Evolutionary conservation across 2,113 vertebrate species (phyloP).

Genomic region (Syngnathus floridae): DNA sequence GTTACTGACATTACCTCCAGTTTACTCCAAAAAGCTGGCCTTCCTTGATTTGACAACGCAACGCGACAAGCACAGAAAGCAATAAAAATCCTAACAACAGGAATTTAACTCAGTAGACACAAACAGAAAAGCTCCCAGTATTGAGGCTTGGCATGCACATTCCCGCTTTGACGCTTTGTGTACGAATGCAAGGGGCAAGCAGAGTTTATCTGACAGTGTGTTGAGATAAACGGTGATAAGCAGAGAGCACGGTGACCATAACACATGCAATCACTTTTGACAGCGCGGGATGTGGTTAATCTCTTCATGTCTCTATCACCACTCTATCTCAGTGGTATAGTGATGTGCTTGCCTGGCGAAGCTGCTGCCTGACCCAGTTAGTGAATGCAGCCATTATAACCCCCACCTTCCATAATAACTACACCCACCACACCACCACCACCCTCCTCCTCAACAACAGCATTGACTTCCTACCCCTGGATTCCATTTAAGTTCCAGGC

Average conservation of each 20-base stretch:
- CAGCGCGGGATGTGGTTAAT: conserved; percentile 51
- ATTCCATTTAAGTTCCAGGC: conserved; percentile 43
- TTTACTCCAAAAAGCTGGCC: conserved; percentile 32
- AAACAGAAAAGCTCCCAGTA: conserved; percentile 12
- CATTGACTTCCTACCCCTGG: conserved; percentile 23
- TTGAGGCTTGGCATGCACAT: conserved; percentile 22
- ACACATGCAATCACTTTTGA: conserved; percentile 55
- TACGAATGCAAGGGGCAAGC: conserved; percentile 40
- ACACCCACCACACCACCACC: neutral
- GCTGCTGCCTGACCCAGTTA: conserved; percentile 55
- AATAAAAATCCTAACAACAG: conserved; percentile 26
- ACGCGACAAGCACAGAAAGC: conserved; percentile 22
- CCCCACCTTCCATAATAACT: neutral
- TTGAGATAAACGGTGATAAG: conserved; percentile 56
- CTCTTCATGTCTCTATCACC: conserved; percentile 48
- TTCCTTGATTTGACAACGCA: conserved; percentile 39
- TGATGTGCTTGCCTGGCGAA: conserved; percentile 39
- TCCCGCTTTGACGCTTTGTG: conserved; percentile 45
- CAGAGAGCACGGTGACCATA: conserved; percentile 44
- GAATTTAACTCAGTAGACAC: conserved; percentile 24
- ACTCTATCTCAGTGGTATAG: conserved; percentile 47
- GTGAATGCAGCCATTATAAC: conserved; percentile 35
- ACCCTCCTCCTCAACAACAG: neutral
- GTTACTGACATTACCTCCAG: conserved; percentile 32
- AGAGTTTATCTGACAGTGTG: conserved; percentile 47